These are phyloP conservation scores for Drosophila lini DNA, from an alignment of 1,140 invertebrate genomes.

Conservation along the genomic window DNA sequence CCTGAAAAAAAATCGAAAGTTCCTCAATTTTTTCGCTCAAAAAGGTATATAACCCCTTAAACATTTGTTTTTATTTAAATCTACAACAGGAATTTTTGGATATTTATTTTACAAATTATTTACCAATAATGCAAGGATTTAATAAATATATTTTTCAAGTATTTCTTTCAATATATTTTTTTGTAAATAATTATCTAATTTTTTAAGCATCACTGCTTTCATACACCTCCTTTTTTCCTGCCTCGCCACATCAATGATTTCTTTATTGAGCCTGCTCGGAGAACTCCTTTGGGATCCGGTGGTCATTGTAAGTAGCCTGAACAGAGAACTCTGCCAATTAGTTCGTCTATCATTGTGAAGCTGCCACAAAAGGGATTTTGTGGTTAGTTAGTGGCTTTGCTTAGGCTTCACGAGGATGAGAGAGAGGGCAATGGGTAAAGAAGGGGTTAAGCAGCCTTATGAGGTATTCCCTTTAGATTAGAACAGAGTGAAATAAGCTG, in stretches of 20 bases:
- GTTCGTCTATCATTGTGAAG: constrained; percentile 54
- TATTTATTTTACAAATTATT: neutral
- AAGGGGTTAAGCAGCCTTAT: constrained; percentile 30
- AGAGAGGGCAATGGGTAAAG: neutral
- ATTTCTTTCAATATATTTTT: neutral
- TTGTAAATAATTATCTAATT: neutral
- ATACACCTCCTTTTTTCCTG: neutral
- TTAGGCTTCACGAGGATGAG: constrained; percentile 12
- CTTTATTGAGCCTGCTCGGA: constrained; percentile 70
- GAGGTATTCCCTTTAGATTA: constrained; percentile 13
- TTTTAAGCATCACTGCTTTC: constrained; percentile 15
- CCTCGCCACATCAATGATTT: constrained; percentile 57
- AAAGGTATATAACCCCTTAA: too few species aligned
- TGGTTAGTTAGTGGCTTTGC: constrained; percentile 72
- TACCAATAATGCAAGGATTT: neutral
- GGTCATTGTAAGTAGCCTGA: constrained; percentile 52
- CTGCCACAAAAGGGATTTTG: constrained; percentile 64
- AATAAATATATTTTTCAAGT: neutral
- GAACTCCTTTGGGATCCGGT: constrained; percentile 42
- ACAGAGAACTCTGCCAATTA: constrained; percentile 64
- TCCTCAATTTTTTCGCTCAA: too few species aligned
- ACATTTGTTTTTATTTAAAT: too few species aligned
- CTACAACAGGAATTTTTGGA: neutral
- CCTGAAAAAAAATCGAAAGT: too few species aligned
- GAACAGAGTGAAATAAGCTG: neutral